These are phyloP conservation scores for Platycheirus albimanus DNA, from an alignment of 2,888 invertebrate genomes.

Conservation along the genomic window DNA sequence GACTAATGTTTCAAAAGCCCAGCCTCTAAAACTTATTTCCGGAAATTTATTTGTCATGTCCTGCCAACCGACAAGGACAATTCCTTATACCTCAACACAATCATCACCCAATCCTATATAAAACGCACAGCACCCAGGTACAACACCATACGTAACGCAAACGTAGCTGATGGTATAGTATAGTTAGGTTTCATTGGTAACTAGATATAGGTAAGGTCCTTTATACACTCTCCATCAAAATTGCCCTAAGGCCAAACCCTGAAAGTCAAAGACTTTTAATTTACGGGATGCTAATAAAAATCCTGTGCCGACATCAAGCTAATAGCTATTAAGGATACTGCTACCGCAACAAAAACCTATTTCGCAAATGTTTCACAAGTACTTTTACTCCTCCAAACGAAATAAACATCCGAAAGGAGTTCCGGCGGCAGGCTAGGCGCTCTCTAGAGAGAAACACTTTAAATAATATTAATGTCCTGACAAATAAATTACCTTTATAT, in stretches of 20 bases:
- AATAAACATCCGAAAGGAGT: conserved; percentile 72
- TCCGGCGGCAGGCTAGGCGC: conserved; percentile 31
- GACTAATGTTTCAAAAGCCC: conserved; percentile 44
- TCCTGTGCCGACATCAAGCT: conserved; percentile 58
- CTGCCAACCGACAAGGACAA: conserved; percentile 41
- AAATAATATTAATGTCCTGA: conserved; percentile 73
- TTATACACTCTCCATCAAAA: conserved; percentile 44
- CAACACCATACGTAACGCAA: conserved; percentile 2
- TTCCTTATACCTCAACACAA: conserved; percentile 44
- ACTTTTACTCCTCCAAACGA: conserved; percentile 51
- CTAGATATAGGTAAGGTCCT: too few relatives aligned
- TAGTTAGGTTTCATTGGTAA: neutral
- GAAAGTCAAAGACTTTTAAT: conserved; percentile 62
- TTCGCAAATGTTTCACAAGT: conserved; percentile 64
- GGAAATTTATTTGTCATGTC: conserved; percentile 50
- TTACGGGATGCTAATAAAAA: conserved; percentile 65
- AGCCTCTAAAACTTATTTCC: conserved; percentile 39
- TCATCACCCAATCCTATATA: conserved; percentile 42
- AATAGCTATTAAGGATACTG: conserved; percentile 69
- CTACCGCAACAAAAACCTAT: conserved; percentile 61
- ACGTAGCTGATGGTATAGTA: conserved; percentile 6
- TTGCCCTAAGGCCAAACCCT: conserved; percentile 43
- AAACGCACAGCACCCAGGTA: conserved; percentile 40
- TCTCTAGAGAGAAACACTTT: conserved; percentile 65
- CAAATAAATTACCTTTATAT: conserved; percentile 71